Evolutionary conservation across 2,888 invertebrate species (phyloP), one percentile per base, ranked within the genome.

Genomic region (Acronicta psi): DNA sequence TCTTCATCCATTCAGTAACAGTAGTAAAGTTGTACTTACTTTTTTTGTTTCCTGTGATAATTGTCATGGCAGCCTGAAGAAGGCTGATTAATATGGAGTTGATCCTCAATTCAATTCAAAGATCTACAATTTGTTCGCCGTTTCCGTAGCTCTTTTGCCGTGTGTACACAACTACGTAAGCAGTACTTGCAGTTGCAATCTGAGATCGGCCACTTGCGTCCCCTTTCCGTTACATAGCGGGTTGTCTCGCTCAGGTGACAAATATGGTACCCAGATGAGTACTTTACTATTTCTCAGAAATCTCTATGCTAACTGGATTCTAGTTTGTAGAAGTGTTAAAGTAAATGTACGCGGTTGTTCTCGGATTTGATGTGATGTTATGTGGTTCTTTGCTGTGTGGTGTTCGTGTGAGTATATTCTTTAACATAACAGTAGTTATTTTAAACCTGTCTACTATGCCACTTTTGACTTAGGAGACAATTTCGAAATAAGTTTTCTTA

Each of bases 201-300:
- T 49, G n/a, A 46, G 57, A 69, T 62, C 58, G 53, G 46, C 52
- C 45, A 68, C 59, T 68, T 61, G 56, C 53, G 56, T 59, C 65
- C 49, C 63, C 53, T 71, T 60, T 66, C 82, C 80, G 82, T 81
- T 80, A 82, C 38, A 79, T 81, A 83, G 82, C 82, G 83, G 83
- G 42, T 43, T 49, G 44, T 67, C 68, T 68, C 63, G 53, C 61
- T 61, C 52, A 73, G 68, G 75, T 62, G 74, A 77, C 82, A 74
- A 73, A 77, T 72, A 74, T 72, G 73, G 77, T 56, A 44, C 57
- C 34, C 49, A 64, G 68, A 60, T 59, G 36, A 67, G 59, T 73
- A 73, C 64, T 70, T 72, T 67, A 73, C 63, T 49, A 59, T 60
- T 72, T 61, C 70, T 46, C 25, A 53, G 74, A 78, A 75, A 63